These are phyloP conservation scores for Anolis apletophallus DNA, from an alignment of 2,797 vertebrate genomes.

Conservation along the genomic window DNA sequence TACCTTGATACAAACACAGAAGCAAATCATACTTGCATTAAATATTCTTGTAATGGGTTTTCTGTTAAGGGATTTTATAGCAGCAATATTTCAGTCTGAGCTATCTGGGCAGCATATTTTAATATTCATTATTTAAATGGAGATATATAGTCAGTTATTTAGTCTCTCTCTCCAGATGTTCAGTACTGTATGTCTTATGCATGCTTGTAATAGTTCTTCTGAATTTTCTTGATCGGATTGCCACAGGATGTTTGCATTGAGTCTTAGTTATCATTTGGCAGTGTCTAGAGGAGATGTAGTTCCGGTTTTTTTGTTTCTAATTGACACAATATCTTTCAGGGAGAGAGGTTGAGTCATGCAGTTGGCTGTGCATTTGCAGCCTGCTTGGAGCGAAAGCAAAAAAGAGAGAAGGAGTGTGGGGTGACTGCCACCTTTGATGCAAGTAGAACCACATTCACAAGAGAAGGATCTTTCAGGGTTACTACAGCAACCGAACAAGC, in stretches of 20 bases:
- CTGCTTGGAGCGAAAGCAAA: constrained; percentile 97
- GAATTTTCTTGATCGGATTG: constrained; percentile 32
- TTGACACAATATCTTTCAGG: constrained; percentile 79
- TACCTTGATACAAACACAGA: constrained; percentile 28
- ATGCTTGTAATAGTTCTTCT: constrained; percentile 26
- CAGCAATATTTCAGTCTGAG: not conserved
- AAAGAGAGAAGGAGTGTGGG: constrained; percentile 97
- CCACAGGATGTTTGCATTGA: constrained; percentile 14
- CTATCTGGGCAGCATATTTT: constrained; percentile 11
- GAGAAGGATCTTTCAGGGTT: constrained; percentile 97
- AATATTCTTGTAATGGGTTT: not conserved
- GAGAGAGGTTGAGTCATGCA: constrained; percentile 95
- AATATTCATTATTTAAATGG: not conserved
- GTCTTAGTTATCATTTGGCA: constrained; percentile 37
- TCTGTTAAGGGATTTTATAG: fast-evolving
- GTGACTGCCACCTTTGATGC: constrained; percentile 98
- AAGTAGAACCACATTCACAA: constrained; percentile 97
- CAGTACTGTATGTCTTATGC: constrained; percentile 15
- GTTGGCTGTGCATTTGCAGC: constrained; percentile 98
- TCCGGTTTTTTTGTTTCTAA: constrained; percentile 39
- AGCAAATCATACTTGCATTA: not conserved
- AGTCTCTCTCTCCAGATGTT: constrained; percentile 6
- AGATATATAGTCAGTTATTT: not conserved
- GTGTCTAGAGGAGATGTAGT: constrained; percentile 7
- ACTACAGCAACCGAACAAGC: constrained; percentile 97